Evolutionary conservation across 2,888 invertebrate genomes (phyloP).

Genomic region (Drosophila affinis): DNA sequence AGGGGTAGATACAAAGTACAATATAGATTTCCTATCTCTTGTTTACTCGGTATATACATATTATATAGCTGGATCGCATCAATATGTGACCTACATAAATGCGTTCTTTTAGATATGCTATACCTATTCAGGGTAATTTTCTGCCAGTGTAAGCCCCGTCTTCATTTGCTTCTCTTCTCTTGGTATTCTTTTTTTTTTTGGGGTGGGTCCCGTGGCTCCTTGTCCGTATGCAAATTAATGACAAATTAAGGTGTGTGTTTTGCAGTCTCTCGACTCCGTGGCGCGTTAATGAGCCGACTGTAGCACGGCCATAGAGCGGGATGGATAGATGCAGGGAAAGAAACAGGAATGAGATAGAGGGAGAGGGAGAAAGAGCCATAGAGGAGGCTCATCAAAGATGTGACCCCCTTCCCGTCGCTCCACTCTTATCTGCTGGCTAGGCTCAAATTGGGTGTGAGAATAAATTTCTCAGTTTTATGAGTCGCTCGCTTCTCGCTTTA

Average conservation of each 20-base stretch:
- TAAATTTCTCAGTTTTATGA: slow-evolving; percentile 76
- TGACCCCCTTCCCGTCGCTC: background rate
- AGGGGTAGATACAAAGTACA: too few relatives aligned
- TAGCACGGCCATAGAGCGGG: background rate
- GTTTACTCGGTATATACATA: too few relatives aligned
- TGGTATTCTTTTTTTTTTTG: slow-evolving; percentile 1
- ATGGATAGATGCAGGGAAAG: background rate
- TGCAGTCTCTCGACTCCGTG: slow-evolving; percentile 59
- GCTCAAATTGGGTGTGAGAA: slow-evolving; percentile 79
- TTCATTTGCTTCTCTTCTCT: slow-evolving; percentile 11
- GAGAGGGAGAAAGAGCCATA: background rate
- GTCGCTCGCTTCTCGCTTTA: slow-evolving; percentile 63
- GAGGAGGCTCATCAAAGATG: background rate
- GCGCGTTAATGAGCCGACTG: slow-evolving; percentile 65
- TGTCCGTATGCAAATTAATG: slow-evolving; percentile 75
- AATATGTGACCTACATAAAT: too few relatives aligned
- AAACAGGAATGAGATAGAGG: background rate
- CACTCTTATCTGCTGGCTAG: slow-evolving; percentile 55
- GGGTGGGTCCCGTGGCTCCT: slow-evolving; percentile 50
- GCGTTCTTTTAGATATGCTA: too few relatives aligned
- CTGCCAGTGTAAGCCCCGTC: background rate
- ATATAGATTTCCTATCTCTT: too few relatives aligned
- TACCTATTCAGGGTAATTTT: background rate
- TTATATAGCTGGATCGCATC: too few relatives aligned
- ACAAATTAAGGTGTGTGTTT: slow-evolving; percentile 78